A percentile compares a stretch with the other conserved stretches of the same genome.
phyloP scores from a whole-genome alignment of 2,888 invertebrate species.

The Amphipoea lucens region DNA sequence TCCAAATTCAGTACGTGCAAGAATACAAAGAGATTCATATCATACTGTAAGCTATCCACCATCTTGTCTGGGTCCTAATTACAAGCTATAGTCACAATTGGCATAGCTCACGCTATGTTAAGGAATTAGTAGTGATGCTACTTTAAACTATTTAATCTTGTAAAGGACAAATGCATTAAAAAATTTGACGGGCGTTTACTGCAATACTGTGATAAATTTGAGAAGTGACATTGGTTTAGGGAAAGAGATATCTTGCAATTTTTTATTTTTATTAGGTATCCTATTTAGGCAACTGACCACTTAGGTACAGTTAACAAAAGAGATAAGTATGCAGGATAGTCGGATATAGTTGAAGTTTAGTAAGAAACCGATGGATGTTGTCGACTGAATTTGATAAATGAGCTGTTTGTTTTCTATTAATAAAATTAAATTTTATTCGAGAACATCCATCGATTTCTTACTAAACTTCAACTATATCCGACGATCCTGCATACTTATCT shows the following conservation, averaged over 20 bases:
- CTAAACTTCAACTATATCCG: too few species aligned
- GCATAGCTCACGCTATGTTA: slow-evolving; percentile 44
- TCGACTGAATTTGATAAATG: too few species aligned
- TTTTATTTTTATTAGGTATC: not conserved
- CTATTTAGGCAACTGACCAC: too few species aligned
- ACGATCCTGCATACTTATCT: too few species aligned
- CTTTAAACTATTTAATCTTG: slow-evolving; percentile 1
- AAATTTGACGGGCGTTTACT: not conserved
- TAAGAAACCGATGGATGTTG: too few species aligned
- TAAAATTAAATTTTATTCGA: too few species aligned
- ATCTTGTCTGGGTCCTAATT: slow-evolving; percentile 41
- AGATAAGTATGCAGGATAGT: too few species aligned
- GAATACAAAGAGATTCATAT: not conserved
- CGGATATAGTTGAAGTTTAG: too few species aligned
- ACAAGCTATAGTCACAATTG: slow-evolving; percentile 43
- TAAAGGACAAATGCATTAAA: slow-evolving; percentile 20
- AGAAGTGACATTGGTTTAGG: not conserved
- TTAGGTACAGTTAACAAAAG: too few species aligned
- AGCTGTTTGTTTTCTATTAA: too few species aligned
- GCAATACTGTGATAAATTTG: not conserved
- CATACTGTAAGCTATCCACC: not conserved
- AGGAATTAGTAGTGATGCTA: not conserved
- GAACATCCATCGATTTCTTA: too few species aligned
- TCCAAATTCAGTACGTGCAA: not conserved
- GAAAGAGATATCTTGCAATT: not conserved